Conservation (phyloP, 2,113 vertebrate species). For the Madoqua kirkii region DNA sequence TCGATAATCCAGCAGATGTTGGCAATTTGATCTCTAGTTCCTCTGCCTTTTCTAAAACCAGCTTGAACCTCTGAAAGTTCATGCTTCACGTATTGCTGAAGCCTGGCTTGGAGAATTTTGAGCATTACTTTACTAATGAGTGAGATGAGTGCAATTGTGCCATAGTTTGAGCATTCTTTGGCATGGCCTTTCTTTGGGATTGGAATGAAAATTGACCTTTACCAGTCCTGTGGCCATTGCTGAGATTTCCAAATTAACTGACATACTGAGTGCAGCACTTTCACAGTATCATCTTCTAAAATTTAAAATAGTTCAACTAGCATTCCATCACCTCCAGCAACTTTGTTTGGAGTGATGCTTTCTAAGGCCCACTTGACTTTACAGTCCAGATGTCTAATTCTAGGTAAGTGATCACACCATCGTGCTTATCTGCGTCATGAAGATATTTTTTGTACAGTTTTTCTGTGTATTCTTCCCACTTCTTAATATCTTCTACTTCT, state of each 20-base stretch:
- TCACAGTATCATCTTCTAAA: neutral
- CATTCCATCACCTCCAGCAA: neutral
- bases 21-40: neutral
- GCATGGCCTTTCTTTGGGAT: neutral
- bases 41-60: neutral
- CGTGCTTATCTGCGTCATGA: neutral
- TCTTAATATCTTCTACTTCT: neutral
- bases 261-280: neutral
- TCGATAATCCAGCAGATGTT: fast-evolving
- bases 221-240: neutral
- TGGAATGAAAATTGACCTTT: neutral
- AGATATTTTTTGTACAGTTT: neutral
- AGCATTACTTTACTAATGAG: neutral
- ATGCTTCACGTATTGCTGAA: neutral
- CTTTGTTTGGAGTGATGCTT: neutral
- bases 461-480: neutral
- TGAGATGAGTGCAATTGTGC: neutral
- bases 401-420: neutral
- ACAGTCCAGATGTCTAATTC: neutral
- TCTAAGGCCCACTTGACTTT: neutral
- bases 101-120: neutral
- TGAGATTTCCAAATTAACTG: neutral
- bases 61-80: neutral
- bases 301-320: neutral
- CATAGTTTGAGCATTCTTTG: neutral